Evolutionary conservation across 1,140 invertebrate genomes (phyloP), one percentile per base, ranked within the genome.

Genomic region (Drosophila setifemur): DNA sequence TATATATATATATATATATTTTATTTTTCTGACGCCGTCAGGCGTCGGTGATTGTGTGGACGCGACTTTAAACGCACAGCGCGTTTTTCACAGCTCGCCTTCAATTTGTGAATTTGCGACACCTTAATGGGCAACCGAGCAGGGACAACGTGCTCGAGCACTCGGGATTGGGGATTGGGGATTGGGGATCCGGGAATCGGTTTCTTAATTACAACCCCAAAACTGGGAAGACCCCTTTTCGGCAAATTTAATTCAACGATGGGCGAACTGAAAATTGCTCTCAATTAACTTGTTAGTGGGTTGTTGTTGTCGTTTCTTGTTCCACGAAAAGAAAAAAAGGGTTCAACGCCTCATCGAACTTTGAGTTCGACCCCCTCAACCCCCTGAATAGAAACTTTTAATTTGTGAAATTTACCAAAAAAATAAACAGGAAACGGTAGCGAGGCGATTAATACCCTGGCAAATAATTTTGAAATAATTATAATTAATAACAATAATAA

Each of bases 101-200:
- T 72, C 78, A 82, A 82, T 70, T 82, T 73, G 49, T 76, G 57
- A 82, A 78, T 66, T 77, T 77, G 57, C 73, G 57, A 82, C 78
- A 75, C 78, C 78, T 82, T 69, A 55, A 64, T 71, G 78, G 53
- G 23, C 45, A 49, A 69, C 52, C 71, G 76, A 58, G 47, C 64
- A 55, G 45, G 29, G 57, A 50, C 55, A 55, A 75, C 66, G 76
- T 73, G 57, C 37, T 7, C 8, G 48, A 33, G 25, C 21, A 21
- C 19, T 12, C 39, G n/a, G 35, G 52, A 42, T 42, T 60, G 44
- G 16, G 33, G 42, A 26, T 11, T 1, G 4, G 1, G 40, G 21
- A 8, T 21, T n/a, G 6, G 5, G 60, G 29, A 28, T 25, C 19
- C 44, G 7, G 33, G 55, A 39, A 48, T 64, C 61, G 25, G 31